Evolutionary conservation across 2,888 invertebrate genomes (phyloP).

Genomic region (Hirtodrosophila confusa): DNA sequence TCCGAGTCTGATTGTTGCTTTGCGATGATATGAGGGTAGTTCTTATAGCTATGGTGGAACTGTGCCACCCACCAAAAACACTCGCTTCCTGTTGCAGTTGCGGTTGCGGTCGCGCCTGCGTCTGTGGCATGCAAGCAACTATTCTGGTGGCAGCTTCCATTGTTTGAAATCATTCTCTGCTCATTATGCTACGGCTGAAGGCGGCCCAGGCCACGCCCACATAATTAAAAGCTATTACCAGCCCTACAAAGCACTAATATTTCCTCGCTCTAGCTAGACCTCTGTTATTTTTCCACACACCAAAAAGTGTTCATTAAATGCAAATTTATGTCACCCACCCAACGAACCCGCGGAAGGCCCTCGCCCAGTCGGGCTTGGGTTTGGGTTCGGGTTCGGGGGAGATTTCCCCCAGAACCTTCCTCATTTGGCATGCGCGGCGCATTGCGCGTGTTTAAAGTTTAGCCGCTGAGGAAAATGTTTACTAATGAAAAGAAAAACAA

Average conservation of each 20-base stretch:
- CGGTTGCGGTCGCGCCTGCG: conserved; percentile 45
- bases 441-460: conserved; percentile 70
- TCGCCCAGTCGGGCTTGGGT: background rate
- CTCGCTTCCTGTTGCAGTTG: conserved; percentile 21
- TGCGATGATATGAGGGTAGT: background rate
- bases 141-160: conserved; percentile 19
- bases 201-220: conserved; percentile 50
- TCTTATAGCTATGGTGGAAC: background rate
- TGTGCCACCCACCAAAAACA: conserved; percentile 31
- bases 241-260: conserved; percentile 65
- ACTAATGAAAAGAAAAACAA: conserved; percentile 66
- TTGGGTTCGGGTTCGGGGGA: no score
- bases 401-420: conserved; percentile 8
- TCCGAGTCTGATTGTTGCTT: background rate
- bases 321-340: conserved; percentile 69
- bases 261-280: conserved; percentile 21
- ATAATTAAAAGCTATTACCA: conserved; percentile 73
- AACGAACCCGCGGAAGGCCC: background rate
- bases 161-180: conserved; percentile 17
- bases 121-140: conserved; percentile 27
- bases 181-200: background rate
- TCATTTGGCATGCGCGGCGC: conserved; percentile 74
- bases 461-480: conserved; percentile 55
- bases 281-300: conserved; percentile 38
- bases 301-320: conserved; percentile 73